A percentile compares a stretch with the other conserved stretches of the same genome.
phyloP scores from a whole-genome alignment of 2,888 invertebrate species.

The Napeogenes sylphis region DNA sequence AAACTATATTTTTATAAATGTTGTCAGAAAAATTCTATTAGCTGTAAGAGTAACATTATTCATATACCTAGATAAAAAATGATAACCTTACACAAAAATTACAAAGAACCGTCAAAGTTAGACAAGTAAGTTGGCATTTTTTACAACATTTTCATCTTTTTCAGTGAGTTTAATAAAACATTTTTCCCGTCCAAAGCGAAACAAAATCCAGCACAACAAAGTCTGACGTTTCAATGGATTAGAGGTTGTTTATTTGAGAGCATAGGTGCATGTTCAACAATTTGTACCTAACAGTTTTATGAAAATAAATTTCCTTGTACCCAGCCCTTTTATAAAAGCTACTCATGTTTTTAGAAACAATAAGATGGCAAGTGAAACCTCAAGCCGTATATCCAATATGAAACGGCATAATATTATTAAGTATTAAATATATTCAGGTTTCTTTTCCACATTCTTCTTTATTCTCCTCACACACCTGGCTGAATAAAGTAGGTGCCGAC shows the following conservation, averaged over 20 bases:
- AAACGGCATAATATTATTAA: not conserved
- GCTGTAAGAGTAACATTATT: too few relatives aligned
- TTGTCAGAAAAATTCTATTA: too few relatives aligned
- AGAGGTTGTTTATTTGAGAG: slow-evolving; percentile 17
- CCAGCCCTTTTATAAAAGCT: too few relatives aligned
- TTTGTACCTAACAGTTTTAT: not conserved
- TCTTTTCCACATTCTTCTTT: slow-evolving; percentile 3
- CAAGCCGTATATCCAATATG: not conserved
- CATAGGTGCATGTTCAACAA: slow-evolving; percentile 3
- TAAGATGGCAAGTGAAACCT: not conserved
- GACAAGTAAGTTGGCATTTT: too few relatives aligned
- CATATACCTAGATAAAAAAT: too few relatives aligned
- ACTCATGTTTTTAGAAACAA: too few relatives aligned
- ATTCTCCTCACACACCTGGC: slow-evolving; percentile 28
- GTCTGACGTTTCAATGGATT: slow-evolving; percentile 15
- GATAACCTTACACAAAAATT: too few relatives aligned
- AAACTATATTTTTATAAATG: too few relatives aligned
- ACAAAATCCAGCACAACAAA: slow-evolving; percentile 13
- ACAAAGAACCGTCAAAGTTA: too few relatives aligned
- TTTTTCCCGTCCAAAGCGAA: slow-evolving; percentile 4
- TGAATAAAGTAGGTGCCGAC: slow-evolving; percentile 29
- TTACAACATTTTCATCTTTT: too few relatives aligned
- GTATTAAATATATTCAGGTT: not conserved
- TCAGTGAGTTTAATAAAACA: too few relatives aligned
- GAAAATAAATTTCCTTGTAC: not conserved